phyloP scores from a whole-genome alignment of 2,113 vertebrate species.

The Gymnorhina tibicen region DNA sequence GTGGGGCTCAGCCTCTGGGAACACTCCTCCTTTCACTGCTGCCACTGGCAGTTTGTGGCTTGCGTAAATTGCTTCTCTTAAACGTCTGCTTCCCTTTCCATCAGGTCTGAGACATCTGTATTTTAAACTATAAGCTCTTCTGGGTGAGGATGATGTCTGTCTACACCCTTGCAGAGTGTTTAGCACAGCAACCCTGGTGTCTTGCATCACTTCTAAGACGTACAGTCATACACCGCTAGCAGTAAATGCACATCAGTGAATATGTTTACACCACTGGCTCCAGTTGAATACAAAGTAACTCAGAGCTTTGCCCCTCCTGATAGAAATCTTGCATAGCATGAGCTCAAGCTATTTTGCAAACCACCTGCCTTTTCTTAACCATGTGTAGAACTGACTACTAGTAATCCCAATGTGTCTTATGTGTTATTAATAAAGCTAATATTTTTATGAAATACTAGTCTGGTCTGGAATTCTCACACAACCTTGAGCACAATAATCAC shows the following conservation, averaged over 20 bases:
- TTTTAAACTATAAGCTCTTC: background rate
- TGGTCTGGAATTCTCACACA: background rate
- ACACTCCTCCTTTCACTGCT: background rate
- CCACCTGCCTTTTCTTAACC: constrained; percentile 8
- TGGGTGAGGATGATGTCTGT: background rate
- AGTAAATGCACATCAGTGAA: background rate
- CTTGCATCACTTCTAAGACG: background rate
- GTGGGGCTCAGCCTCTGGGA: background rate
- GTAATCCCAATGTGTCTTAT: background rate
- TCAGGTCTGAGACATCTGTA: background rate
- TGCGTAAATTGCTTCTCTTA: background rate
- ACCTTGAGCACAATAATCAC: background rate
- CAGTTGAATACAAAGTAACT: background rate
- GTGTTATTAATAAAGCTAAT: constrained; percentile 24
- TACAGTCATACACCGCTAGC: background rate
- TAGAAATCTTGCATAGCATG: background rate
- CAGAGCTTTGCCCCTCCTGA: background rate
- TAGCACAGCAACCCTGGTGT: background rate
- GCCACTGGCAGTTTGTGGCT: background rate
- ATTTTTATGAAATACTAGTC: background rate
- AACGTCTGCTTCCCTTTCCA: background rate
- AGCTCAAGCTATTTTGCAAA: background rate
- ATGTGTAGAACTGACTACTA: background rate
- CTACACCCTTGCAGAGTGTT: background rate
- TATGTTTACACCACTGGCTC: background rate